Evolutionary conservation across 2,797 vertebrate genomes (phyloP).

Genomic region (Echeneis naucrates): DNA sequence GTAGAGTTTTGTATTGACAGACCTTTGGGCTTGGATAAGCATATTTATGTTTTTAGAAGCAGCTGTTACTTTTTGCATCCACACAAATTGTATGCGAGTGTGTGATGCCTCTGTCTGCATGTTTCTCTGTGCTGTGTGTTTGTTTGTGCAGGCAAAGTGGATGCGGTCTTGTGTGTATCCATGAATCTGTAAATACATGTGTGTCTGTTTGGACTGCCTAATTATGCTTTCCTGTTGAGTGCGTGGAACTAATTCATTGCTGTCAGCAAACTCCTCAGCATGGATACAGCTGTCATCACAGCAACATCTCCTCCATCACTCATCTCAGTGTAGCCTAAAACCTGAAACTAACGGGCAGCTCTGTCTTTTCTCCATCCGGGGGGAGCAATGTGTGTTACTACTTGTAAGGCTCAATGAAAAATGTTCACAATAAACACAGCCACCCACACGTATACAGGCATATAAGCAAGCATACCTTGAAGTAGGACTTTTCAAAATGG

Average conservation of each 20-base stretch:
- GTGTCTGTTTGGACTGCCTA: constrained; percentile 63
- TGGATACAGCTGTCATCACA: constrained; percentile 69
- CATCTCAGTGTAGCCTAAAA: constrained; percentile 8
- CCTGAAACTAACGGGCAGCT: constrained; percentile 22
- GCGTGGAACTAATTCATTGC: constrained; percentile 73
- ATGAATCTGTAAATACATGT: constrained; percentile 26
- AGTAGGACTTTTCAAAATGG: neutral
- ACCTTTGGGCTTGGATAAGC: constrained; percentile 41
- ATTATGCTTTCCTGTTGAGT: constrained; percentile 67
- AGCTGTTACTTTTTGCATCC: constrained; percentile 41
- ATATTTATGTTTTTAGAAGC: constrained; percentile 32
- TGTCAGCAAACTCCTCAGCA: constrained; percentile 77
- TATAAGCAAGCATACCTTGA: constrained; percentile 5
- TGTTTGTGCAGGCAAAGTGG: neutral
- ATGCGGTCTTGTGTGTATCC: constrained; percentile 13
- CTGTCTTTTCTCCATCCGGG: constrained; percentile 25
- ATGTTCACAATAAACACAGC: constrained; percentile 27
- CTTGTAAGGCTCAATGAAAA: constrained; percentile 24
- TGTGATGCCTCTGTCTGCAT: constrained; percentile 21
- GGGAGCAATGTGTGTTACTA: constrained; percentile 11
- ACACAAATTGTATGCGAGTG: constrained; percentile 31
- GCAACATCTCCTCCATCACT: constrained; percentile 33
- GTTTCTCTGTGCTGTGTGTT: constrained; percentile 11
- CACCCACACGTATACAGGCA: constrained; percentile 1
- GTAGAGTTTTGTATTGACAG: constrained; percentile 30